A percentile compares a stretch with the other conserved stretches of the same genome.
Conservation (phyloP, 1,140 invertebrate species). For the Philopotamus ludificatus region DNA sequence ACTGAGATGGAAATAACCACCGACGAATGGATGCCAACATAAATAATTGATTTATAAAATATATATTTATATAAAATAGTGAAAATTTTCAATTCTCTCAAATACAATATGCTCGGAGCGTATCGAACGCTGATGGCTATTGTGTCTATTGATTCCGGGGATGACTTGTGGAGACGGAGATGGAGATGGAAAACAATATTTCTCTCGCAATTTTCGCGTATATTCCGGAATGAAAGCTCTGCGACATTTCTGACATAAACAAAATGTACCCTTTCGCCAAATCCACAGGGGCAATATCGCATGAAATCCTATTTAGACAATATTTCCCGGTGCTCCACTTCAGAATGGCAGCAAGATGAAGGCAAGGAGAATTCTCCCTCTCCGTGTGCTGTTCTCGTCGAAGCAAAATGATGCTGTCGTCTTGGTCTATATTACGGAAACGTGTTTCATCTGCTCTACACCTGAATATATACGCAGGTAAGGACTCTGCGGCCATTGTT, state of each 20-base stretch:
- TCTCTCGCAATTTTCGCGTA: not conserved
- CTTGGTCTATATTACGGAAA: too few species aligned
- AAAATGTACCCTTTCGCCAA: slow-evolving; percentile 38
- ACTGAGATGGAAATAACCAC: too few species aligned
- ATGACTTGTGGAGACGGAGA: not conserved
- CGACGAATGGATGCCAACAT: too few species aligned
- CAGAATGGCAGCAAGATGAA: slow-evolving; percentile 7
- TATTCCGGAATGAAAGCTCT: slow-evolving; percentile 6
- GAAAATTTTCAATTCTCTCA: too few species aligned
- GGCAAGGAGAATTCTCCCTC: slow-evolving; percentile 10
- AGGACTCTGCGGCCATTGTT: too few species aligned
- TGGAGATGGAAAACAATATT: not conserved
- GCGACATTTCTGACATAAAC: slow-evolving; percentile 39
- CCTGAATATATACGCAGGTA: too few species aligned
- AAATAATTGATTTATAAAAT: too few species aligned
- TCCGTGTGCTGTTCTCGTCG: too few species aligned
- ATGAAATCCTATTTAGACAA: slow-evolving; percentile 42
- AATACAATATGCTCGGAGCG: too few species aligned
- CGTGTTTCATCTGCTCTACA: too few species aligned
- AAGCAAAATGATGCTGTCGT: slow-evolving; percentile 4
- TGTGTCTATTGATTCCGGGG: not conserved
- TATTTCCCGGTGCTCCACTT: slow-evolving; percentile 38
- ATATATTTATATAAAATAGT: too few species aligned
- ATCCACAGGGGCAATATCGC: slow-evolving; percentile 40
- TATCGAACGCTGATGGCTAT: too few species aligned